These are phyloP conservation scores for Seladonia tumulorum DNA, from an alignment of 2,888 invertebrate species.

Conservation along the genomic window DNA sequence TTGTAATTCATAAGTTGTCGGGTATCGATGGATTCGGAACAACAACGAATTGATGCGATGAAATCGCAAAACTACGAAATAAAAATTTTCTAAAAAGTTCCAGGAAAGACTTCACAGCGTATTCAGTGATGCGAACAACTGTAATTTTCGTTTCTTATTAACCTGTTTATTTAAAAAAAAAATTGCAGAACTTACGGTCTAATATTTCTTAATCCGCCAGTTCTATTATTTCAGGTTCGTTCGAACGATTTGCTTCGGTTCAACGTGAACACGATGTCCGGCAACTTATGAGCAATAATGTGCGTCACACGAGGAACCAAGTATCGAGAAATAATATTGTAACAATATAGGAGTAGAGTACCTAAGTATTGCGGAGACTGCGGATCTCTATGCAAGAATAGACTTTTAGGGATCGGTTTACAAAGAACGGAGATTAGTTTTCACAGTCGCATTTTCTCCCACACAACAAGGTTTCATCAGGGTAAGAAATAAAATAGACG, in stretches of 20 bases:
- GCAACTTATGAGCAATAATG: not conserved
- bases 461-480: not conserved
- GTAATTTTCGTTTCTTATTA: not conserved
- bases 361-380: slow-evolving; percentile 32
- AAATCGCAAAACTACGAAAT: not conserved
- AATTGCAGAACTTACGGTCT: not conserved
- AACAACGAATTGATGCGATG: not conserved
- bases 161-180: not conserved
- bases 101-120: not conserved
- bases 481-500: not conserved
- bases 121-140: not conserved
- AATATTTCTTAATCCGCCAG: not conserved
- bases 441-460: not conserved
- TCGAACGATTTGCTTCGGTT: not conserved
- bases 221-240: not conserved
- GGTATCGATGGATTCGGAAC: not conserved
- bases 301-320: slow-evolving; percentile 70
- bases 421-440: slow-evolving; percentile 1
- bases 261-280: not conserved
- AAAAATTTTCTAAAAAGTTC: not conserved
- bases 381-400: slow-evolving; percentile 3
- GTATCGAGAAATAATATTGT: slow-evolving; percentile 63
- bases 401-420: not conserved
- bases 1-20: slow-evolving; percentile 6
- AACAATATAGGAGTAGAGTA: slow-evolving; percentile 56